These are phyloP conservation scores for Phalacrocorax aristotelis DNA, from an alignment of 2,113 vertebrate genomes.

Conservation along the genomic window DNA sequence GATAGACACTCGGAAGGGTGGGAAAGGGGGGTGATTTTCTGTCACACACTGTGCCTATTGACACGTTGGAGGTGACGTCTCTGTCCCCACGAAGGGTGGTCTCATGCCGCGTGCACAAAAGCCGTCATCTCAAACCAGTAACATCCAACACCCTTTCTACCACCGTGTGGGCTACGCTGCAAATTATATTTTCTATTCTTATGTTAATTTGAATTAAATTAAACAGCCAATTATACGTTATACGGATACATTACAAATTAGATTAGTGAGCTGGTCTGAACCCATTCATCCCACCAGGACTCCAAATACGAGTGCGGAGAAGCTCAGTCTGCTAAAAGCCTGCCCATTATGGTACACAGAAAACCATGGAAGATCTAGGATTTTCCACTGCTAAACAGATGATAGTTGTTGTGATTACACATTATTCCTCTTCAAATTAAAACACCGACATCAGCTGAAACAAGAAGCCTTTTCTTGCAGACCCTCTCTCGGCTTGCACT, in stretches of 20 bases:
- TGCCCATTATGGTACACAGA: neutral
- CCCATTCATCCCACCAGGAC: conserved; percentile 21
- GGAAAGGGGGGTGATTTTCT: neutral
- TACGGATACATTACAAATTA: conserved; percentile 54
- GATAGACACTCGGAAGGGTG: neutral
- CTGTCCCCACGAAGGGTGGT: rapidly evolving
- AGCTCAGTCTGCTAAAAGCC: neutral
- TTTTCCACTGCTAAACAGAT: conserved; percentile 25
- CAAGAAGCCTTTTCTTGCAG: neutral
- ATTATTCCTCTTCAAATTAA: conserved; percentile 28
- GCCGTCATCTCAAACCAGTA: rapidly evolving
- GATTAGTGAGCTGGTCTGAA: conserved; percentile 25
- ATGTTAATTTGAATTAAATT: conserved; percentile 54
- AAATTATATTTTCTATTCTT: conserved; percentile 34
- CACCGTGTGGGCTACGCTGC: neutral
- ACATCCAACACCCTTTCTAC: neutral
- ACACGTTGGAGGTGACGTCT: rapidly evolving
- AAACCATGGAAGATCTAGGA: neutral
- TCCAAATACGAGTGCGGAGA: neutral
- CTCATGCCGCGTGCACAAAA: rapidly evolving
- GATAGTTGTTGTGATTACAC: conserved; percentile 18
- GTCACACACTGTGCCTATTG: neutral
- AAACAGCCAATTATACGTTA: conserved; percentile 40
- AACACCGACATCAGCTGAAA: conserved; percentile 37
- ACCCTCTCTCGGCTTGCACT: rapidly evolving